Conservation (phyloP, 2,888 invertebrate genomes). For the Ganaspis brasiliensis region DNA sequence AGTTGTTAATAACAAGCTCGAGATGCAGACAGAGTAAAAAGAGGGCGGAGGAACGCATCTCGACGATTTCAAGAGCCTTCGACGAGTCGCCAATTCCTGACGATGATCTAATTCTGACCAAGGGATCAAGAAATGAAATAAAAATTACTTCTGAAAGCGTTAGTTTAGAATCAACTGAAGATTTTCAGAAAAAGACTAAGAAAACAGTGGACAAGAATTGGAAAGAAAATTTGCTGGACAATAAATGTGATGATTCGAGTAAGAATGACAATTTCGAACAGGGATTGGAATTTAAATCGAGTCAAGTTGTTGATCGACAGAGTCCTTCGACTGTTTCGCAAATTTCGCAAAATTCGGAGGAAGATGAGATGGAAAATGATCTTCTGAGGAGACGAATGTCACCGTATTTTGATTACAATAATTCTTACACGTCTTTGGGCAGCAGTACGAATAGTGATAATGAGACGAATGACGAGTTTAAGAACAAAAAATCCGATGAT, state of each 20-base stretch:
- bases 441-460: constrained; percentile 63
- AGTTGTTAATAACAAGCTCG: constrained; percentile 54
- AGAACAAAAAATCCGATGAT: constrained; percentile 54
- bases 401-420: constrained; percentile 72
- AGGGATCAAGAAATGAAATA: constrained; percentile 53
- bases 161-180: constrained; percentile 14
- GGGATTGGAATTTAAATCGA: not conserved
- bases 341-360: constrained; percentile 52
- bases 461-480: constrained; percentile 16
- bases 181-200: constrained; percentile 31
- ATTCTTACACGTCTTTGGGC: constrained; percentile 70
- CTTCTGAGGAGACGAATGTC: constrained; percentile 70
- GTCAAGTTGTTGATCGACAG: not conserved
- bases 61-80: constrained; percentile 66
- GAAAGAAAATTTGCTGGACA: constrained; percentile 27
- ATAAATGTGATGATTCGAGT: constrained; percentile 46
- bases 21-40: constrained; percentile 76
- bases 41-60: constrained; percentile 76
- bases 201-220: not conserved
- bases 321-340: constrained; percentile 23
- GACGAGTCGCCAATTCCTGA: constrained; percentile 65
- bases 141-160: not conserved
- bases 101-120: constrained; percentile 48
- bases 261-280: not conserved
- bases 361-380: constrained; percentile 67